A percentile compares a stretch with the other conserved stretches of the same genome.
Conservation (phyloP, 2,797 vertebrate species). For the Xenentodon cancila region DNA sequence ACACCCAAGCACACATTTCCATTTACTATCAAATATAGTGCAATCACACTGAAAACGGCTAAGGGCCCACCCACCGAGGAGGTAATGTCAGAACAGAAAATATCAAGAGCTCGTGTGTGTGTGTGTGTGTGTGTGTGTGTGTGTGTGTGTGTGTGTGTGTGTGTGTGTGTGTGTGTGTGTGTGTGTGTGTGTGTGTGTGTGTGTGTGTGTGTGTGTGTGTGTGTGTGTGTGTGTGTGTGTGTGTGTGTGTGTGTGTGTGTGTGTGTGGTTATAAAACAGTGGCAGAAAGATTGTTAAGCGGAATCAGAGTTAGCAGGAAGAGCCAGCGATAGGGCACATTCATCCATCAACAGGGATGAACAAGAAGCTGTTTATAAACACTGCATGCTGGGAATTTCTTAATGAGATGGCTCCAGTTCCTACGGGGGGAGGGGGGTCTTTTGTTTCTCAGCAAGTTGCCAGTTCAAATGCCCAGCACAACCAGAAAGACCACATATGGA, state of each 20-base stretch:
- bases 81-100: constrained; percentile 51
- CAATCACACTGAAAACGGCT: constrained; percentile 38
- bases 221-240: constrained; percentile 43
- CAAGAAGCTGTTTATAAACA: constrained; percentile 85
- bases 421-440: neutral
- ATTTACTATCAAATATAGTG: constrained; percentile 44
- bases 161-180: too few species aligned
- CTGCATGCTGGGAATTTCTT: constrained; percentile 81
- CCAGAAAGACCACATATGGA: neutral
- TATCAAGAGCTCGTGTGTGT: too few species aligned
- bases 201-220: too few species aligned
- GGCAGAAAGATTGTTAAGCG: constrained; percentile 61
- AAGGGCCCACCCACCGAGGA: constrained; percentile 81
- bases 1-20: constrained; percentile 34
- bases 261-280: constrained; percentile 78
- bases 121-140: too few species aligned
- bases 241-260: constrained; percentile 14
- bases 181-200: too few species aligned
- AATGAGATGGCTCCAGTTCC: constrained; percentile 79
- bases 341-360: constrained; percentile 81
- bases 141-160: too few species aligned
- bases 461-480: constrained; percentile 19
- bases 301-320: constrained; percentile 74
- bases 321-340: constrained; percentile 72
- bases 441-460: constrained; percentile 2